Evolutionary conservation across 2,113 vertebrate genomes (phyloP).

Genomic region (Hoplias malabaricus): DNA sequence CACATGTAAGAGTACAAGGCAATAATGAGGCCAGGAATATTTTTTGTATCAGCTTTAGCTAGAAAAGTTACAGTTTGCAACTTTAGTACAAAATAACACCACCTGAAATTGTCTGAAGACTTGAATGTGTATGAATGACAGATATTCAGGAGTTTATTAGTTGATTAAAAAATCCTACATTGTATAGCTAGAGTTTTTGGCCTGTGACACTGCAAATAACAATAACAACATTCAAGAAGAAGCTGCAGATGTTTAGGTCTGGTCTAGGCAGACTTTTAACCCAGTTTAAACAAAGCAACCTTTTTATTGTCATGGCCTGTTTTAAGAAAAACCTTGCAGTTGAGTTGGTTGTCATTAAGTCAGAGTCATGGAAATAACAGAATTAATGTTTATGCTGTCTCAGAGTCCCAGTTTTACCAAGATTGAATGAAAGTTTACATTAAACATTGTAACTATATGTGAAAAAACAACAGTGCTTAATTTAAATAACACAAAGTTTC

Average conservation of each 20-base stretch:
- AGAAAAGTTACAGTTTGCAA: too few species aligned
- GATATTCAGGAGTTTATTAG: too few species aligned
- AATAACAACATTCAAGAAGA: not conserved
- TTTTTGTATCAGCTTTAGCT: too few species aligned
- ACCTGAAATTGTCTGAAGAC: too few species aligned
- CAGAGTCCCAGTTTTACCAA: not conserved
- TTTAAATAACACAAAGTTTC: not conserved
- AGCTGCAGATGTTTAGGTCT: not conserved
- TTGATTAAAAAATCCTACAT: too few species aligned
- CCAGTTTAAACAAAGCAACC: not conserved
- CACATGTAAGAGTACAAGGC: too few species aligned
- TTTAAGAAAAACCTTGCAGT: slow-evolving; percentile 30
- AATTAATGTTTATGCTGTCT: slow-evolving; percentile 11
- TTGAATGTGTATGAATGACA: too few species aligned
- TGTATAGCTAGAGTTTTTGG: too few species aligned
- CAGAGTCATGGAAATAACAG: slow-evolving; percentile 37
- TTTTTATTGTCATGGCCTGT: not conserved
- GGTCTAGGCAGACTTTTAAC: slow-evolving; percentile 2
- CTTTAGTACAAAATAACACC: too few species aligned
- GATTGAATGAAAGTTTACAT: not conserved
- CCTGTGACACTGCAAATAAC: not conserved
- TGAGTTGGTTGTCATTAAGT: slow-evolving; percentile 20
- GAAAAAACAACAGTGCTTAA: too few species aligned
- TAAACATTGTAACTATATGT: too few species aligned
- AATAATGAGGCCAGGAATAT: not conserved